Evolutionary conservation across 2,888 invertebrate genomes (phyloP).

Genomic region (Lasiommata megera): DNA sequence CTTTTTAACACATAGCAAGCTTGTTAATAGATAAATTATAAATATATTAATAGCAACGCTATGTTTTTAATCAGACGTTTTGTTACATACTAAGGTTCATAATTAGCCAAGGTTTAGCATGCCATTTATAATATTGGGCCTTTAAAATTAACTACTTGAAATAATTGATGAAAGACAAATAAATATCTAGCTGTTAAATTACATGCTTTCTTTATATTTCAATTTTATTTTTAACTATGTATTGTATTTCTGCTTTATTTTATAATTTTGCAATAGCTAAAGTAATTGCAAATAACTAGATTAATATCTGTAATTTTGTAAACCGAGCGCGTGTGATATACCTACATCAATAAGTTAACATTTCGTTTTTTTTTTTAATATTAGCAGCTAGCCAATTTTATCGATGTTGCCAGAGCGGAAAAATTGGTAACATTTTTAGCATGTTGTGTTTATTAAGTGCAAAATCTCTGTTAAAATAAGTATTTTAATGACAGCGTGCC

Average conservation of each 20-base stretch:
- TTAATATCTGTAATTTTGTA: no score
- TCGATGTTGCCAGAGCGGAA: not conserved
- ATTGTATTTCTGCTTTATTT: not conserved
- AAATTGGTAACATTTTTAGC: no score
- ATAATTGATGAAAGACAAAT: no score
- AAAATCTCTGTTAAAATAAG: not conserved
- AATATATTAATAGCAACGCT: not conserved
- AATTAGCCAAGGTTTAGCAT: no score
- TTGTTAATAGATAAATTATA: not conserved
- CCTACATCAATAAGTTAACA: not conserved
- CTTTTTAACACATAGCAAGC: constrained; percentile 10
- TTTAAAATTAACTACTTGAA: no score
- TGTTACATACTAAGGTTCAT: no score
- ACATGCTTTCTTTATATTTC: not conserved
- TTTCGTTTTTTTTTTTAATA: not conserved
- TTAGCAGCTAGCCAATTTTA: not conserved
- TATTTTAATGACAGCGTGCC: not conserved
- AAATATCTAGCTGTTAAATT: not conserved
- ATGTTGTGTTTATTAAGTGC: no score
- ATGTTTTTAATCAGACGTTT: not conserved
- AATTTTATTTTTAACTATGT: not conserved
- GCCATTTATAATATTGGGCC: no score
- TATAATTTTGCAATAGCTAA: no score
- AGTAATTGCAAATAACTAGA: no score
- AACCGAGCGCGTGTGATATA: not conserved